These are phyloP conservation scores for Ectropis crepuscularia DNA, from an alignment of 2,888 invertebrate genomes.

Conservation along the genomic window DNA sequence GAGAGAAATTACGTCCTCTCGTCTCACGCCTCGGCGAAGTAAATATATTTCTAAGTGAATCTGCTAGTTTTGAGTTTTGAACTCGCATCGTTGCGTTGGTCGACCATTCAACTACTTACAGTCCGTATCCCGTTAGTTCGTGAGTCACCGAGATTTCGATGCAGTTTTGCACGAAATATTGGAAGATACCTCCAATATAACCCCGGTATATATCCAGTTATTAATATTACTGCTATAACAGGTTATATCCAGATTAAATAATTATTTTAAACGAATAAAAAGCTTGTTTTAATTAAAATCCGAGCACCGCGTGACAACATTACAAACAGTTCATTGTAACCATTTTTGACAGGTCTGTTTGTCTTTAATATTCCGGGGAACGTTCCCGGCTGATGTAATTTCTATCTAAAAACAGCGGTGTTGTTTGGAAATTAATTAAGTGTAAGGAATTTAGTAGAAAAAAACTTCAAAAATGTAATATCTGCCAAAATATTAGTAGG, in stretches of 20 bases:
- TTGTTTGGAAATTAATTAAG: slow-evolving; percentile 37
- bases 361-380: slow-evolving; percentile 50
- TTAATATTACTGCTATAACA: neutral
- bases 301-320: slow-evolving; percentile 48
- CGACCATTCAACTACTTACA: too few relatives aligned
- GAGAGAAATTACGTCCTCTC: too few relatives aligned
- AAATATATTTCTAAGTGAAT: too few relatives aligned
- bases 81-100: too few relatives aligned
- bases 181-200: too few relatives aligned
- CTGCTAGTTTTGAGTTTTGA: too few relatives aligned
- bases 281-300: slow-evolving; percentile 49
- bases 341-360: slow-evolving; percentile 51
- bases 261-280: slow-evolving; percentile 44
- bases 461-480: slow-evolving; percentile 13
- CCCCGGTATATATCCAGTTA: neutral
- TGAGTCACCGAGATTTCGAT: too few relatives aligned
- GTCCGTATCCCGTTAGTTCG: too few relatives aligned
- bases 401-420: slow-evolving; percentile 30
- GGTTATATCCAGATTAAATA: slow-evolving; percentile 29
- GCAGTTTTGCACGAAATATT: too few relatives aligned
- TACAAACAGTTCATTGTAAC: slow-evolving; percentile 47
- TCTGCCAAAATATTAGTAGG: slow-evolving; percentile 3
- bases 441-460: slow-evolving; percentile 17
- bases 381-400: slow-evolving; percentile 27
- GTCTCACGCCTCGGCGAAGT: too few relatives aligned